Percentiles rank a stretch among this genome's conserved stretches.
Conservation (phyloP, 23 tunicate genomes). For the Corella eumyota region DNA sequence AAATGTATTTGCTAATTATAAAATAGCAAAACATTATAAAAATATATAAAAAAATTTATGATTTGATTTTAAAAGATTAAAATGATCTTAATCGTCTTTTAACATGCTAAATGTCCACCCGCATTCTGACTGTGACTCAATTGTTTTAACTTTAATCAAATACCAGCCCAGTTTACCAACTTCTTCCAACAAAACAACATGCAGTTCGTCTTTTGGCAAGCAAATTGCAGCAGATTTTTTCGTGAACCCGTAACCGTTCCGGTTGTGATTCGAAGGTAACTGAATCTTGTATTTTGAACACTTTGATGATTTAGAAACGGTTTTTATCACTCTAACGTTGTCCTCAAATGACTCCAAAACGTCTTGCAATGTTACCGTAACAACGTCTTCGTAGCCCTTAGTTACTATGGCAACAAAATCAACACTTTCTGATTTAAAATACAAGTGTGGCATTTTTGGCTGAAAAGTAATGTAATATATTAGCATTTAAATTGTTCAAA, state of each 20-base stretch:
- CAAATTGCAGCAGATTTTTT: background rate
- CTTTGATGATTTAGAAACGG: background rate
- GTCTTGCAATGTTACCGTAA: background rate
- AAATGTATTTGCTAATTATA: no score
- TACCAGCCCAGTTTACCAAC: background rate
- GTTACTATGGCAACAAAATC: slow-evolving; percentile 14
- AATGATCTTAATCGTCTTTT: no score
- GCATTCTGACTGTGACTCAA: no score
- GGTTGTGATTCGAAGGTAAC: background rate
- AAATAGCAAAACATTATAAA: no score
- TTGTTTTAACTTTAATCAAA: no score
- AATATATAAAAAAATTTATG: no score
- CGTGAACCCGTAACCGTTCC: background rate
- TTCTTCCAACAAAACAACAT: background rate
- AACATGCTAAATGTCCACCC: no score
- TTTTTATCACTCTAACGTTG: slow-evolving; percentile 6
- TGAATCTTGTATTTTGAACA: background rate
- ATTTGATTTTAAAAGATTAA: no score
- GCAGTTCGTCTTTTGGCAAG: background rate
- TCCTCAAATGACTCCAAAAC: slow-evolving; percentile 17
- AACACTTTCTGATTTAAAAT: background rate
- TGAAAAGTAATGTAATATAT: no score
- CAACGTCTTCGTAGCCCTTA: slow-evolving; percentile 28
- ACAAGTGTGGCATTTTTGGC: background rate
- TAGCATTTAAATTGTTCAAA: no score